Conservation (phyloP, 2,797 vertebrate genomes). For the Pipistrellus pygmaeus region DNA sequence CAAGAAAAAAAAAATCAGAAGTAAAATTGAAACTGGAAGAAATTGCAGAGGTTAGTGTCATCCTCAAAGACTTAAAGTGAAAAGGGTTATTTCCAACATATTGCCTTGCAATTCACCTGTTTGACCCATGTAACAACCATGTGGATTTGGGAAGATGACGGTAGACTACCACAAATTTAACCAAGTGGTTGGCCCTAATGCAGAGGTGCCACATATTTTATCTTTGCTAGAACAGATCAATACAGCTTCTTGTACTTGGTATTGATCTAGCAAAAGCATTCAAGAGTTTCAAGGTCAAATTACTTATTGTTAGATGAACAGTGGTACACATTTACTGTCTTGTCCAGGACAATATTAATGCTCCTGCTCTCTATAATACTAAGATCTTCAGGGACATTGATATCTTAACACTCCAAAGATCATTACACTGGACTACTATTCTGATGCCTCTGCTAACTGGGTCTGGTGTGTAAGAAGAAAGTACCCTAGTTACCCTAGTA, state of each 20-base stretch:
- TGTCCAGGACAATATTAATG: background rate
- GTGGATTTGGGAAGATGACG: background rate
- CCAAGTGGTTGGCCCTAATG: background rate
- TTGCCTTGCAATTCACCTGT: slow-evolving; percentile 1
- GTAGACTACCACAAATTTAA: background rate
- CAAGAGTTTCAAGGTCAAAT: slow-evolving; percentile 25
- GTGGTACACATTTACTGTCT: background rate
- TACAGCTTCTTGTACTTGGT: background rate
- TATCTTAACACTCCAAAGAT: background rate
- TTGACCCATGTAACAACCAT: background rate
- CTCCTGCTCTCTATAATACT: background rate
- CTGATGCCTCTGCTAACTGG: background rate
- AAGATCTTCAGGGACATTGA: background rate
- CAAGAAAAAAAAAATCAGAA: background rate
- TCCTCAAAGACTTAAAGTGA: background rate
- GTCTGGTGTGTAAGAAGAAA: background rate
- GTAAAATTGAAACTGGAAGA: background rate
- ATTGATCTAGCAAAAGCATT: background rate
- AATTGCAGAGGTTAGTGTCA: background rate
- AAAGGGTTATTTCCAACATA: background rate
- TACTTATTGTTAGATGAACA: background rate
- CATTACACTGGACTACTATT: background rate
- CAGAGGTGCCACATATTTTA: background rate
- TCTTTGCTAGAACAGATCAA: background rate
- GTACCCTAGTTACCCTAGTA: background rate